These are phyloP conservation scores for Vireo altiloquus DNA, from an alignment of 2,113 vertebrate species.

Conservation along the genomic window DNA sequence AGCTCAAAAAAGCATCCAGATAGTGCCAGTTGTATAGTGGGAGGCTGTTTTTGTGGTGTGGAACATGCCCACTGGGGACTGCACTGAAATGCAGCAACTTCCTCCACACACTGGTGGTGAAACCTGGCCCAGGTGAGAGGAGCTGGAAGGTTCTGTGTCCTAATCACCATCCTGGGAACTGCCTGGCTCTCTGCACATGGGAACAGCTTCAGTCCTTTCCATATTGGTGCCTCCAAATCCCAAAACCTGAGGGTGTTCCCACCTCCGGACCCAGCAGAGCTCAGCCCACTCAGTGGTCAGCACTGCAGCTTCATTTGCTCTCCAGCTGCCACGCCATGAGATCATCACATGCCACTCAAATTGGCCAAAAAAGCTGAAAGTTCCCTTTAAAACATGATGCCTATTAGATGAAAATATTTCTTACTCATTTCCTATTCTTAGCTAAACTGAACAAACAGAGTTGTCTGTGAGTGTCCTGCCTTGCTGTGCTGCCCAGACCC, in stretches of 20 bases:
- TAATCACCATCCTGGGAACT: background rate
- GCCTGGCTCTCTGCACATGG: background rate
- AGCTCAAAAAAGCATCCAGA: background rate
- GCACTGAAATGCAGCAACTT: background rate
- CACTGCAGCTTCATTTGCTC: background rate
- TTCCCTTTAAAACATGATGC: background rate
- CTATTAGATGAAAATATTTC: conserved; percentile 15
- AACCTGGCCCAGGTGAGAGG: background rate
- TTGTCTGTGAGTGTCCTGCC: background rate
- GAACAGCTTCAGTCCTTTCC: accelerated
- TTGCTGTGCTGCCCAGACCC: background rate
- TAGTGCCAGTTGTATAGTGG: background rate
- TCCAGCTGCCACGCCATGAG: background rate
- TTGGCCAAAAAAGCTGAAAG: background rate
- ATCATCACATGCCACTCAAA: conserved; percentile 5
- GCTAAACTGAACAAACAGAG: background rate
- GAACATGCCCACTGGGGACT: background rate
- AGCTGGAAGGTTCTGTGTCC: background rate
- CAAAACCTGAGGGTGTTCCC: background rate
- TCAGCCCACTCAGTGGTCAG: accelerated
- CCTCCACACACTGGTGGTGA: background rate
- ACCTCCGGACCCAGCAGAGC: accelerated
- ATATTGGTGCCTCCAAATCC: accelerated
- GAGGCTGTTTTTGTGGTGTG: background rate
- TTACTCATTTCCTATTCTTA: background rate